Base-by-base conservation (phyloP, 1,140 invertebrate genomes). In the Heterodera schachtii region DNA sequence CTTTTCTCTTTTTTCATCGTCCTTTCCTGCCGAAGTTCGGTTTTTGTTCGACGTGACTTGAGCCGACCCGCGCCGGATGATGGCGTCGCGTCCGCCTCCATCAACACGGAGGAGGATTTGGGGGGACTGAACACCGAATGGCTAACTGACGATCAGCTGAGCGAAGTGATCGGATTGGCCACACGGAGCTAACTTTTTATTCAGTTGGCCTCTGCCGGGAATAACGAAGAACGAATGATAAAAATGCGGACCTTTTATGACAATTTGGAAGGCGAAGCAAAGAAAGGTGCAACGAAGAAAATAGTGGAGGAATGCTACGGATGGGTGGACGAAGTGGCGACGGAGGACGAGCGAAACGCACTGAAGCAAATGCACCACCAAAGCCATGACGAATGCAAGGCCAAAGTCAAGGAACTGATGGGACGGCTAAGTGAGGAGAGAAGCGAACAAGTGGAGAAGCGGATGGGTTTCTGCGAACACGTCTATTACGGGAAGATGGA, bases 401-500 rank as follows among this genome's bases (percentile, higher is more conserved):
- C 84, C 11, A 46, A 66, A n/a, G 49, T 83, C 13, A n/a, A n/a
- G 9, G 67, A 85, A 57, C 41, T 67, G 46, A 31, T 79, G 43
- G 57, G 52, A 31, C 57, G 71, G n/a, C 19, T 83, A 21, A n/a
- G 16, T 11, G 77, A 79, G 16, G 83, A 83, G 5, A 60, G 84
- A 8, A 41, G 46, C 13, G 83, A 44, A 19, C 41, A 83, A 47
- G 66, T 83, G 31, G 64, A 84, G 44, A 73, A 66, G 19, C 71
- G 80, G 49, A 43, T 47, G 75, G 44, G 41, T 0, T 83, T 83
- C 21, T 83, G 82, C 71, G 82, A 84, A 44, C 81, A 84, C 71
- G 79, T 84, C 16, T 84, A 84, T 84, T 84, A 84, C 73, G 47
- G 46, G n/a, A 74, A 79, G 46, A 83, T 60, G 31, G 57, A 84